Evolutionary conservation across 2,113 vertebrate genomes (phyloP).

Genomic region (Coptodon bakossiorum): DNA sequence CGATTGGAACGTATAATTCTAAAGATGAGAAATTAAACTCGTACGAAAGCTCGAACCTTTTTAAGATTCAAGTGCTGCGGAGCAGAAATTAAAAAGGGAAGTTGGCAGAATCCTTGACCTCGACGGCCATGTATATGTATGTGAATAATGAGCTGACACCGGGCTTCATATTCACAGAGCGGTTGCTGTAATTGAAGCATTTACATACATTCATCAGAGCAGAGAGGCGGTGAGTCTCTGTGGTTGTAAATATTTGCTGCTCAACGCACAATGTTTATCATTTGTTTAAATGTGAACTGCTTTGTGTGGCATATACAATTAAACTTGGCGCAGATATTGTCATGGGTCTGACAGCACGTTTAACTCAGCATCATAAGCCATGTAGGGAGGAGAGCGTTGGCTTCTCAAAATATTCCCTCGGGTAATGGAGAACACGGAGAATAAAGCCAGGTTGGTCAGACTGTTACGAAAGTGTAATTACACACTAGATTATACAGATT

Average conservation of each 20-base stretch:
- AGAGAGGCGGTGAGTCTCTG: background rate
- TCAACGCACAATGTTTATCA: background rate
- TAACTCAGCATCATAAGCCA: background rate
- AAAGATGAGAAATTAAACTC: background rate
- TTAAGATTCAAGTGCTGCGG: background rate
- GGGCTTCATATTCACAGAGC: background rate
- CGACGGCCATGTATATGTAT: background rate
- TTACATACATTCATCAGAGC: background rate
- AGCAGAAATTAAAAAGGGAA: background rate
- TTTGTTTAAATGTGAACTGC: background rate
- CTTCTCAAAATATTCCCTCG: rapidly evolving
- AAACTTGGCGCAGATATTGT: background rate
- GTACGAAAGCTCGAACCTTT: background rate
- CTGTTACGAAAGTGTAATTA: background rate
- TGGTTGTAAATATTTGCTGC: background rate
- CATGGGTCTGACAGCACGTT: background rate
- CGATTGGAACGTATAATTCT: background rate
- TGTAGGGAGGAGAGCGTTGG: background rate
- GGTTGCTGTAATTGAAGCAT: background rate
- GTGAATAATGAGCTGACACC: background rate
- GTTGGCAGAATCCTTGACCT: background rate
- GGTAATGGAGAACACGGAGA: background rate
- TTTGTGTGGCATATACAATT: background rate
- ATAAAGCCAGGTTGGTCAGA: background rate
- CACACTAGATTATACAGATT: background rate